Evolutionary conservation across 2,888 invertebrate species (phyloP), one percentile per base, ranked within the genome.

Genomic region (Phortica magna): DNA sequence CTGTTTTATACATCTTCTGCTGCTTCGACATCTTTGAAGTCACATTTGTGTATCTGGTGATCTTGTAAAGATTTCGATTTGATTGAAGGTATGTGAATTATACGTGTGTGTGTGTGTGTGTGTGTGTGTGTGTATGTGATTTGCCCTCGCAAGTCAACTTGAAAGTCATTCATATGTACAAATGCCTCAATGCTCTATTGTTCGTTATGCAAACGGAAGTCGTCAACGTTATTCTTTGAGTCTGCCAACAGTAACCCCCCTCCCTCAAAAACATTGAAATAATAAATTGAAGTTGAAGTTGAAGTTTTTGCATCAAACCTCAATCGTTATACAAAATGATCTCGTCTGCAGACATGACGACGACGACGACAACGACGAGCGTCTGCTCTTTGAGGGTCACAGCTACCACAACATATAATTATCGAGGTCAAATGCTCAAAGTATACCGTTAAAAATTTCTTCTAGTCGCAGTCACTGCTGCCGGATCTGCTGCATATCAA

Each of bases 361-460:
- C 9, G 48, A 12, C 14, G 48, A 48, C 10, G 48, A 48, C 48
- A 6, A 5, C 48, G 48, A 48, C 1, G 31, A 17, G 7, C 22
- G 12, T 61, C 43, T 72, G 31, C 48, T 43, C 17, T 14, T 71
- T 9, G 59, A 73, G 57, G 41, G 42, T 73, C 59, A 59, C 5
- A 39, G 14, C 19, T 17, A 55, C 31, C 70, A 53, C 55, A 71
- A 71, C 42, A 59, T 84, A 87, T 87, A 88, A 86, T 86, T 86
- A 86, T 82, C 87, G 87, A 86, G 85, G 85, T 86, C 85, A 86
- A 88, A 81, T 79, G 77, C 81, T 59, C 22, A 77, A 72, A 12
- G 19, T 76, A 53, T 72, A 81, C 80, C 80, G 81, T 77, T 80
- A 79, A 79, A 43, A 74, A 53, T 42, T 43, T 70, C 17, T 57